Base-by-base conservation (phyloP, 2,113 vertebrate genomes). In the Hymenochirus boettgeri region DNA sequence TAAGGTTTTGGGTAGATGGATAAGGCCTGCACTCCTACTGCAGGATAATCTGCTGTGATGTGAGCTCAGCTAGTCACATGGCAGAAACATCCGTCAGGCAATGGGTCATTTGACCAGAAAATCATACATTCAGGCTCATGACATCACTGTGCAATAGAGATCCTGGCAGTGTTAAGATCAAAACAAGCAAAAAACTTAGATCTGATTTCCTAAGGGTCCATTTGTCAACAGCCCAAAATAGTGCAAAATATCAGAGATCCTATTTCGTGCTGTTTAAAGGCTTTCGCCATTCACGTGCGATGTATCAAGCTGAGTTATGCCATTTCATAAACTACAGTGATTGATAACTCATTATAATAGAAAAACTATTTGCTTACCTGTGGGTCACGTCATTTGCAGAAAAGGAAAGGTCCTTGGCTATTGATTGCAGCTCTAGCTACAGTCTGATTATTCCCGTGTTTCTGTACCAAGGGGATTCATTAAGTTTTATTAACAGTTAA, bases 31-130 rank as follows among this genome's bases (percentile, higher is more conserved):
- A 53, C 24, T 31, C 46, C 56, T 59, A 27, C n/a, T 42, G 37
- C 47, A 13, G 65, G 56, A 67, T 67, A 67, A 67, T 67, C 65
- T 57, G 24, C 47, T 53, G 42, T 67, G 65, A 67, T 67, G 60
- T 67, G 56, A 67, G 65, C n/a, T 37, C 29, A 45, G 56, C 65
- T 29, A 59, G 56, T 67, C 57, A 67, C 65, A 67, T 60, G 65
- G 35, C 65, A 67, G 65, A 60, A 59, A 60, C 65, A 67, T 67
- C 48, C 65, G 65, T 67, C 65, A 67, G 65, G 65, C 46, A 31
- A 60, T 45, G 65, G 56, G 65, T 67, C 56, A 60, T 67, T 67
- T 67, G 65, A 67, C 56, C 56, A 67, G 56, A 67, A 67, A 67
- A 52, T 21, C 48, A 45, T 22, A 48, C 18, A 48, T 48, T 48